Conservation (phyloP, 1,140 invertebrate species). For the Rhopalosiphum padi region DNA sequence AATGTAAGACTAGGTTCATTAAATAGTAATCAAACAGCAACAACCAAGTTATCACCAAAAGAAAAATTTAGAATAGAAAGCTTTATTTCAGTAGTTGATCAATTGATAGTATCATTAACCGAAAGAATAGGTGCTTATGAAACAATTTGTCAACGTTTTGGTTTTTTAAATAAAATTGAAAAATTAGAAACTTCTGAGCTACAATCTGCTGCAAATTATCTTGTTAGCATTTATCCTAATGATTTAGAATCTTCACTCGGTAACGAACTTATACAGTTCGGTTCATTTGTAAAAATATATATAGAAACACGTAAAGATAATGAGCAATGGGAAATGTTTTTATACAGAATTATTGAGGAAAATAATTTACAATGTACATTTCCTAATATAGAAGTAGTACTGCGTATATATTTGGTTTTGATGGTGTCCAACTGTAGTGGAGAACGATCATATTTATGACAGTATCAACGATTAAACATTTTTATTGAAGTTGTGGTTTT, state of each 20-base stretch:
- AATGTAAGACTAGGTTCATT: too few relatives aligned
- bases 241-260: not conserved
- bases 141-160: slow-evolving; percentile 19
- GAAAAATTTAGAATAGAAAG: slow-evolving; percentile 10
- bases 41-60: slow-evolving; percentile 3
- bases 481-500: too few relatives aligned
- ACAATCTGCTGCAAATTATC: slow-evolving; percentile 1
- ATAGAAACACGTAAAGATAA: not conserved
- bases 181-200: not conserved
- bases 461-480: too few relatives aligned
- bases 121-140: not conserved
- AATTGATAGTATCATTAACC: not conserved
- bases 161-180: slow-evolving; percentile 26
- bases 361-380: slow-evolving; percentile 5
- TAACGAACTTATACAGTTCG: not conserved
- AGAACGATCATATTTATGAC: not conserved
- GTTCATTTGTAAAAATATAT: not conserved
- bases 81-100: slow-evolving; percentile 8
- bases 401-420: not conserved
- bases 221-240: not conserved
- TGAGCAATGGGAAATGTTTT: slow-evolving; percentile 9
- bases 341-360: not conserved
- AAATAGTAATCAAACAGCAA: not conserved
- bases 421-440: not conserved
- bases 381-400: not conserved